These are phyloP conservation scores for Holacanthus passer DNA, from an alignment of 2,113 vertebrate genomes.

Conservation along the genomic window DNA sequence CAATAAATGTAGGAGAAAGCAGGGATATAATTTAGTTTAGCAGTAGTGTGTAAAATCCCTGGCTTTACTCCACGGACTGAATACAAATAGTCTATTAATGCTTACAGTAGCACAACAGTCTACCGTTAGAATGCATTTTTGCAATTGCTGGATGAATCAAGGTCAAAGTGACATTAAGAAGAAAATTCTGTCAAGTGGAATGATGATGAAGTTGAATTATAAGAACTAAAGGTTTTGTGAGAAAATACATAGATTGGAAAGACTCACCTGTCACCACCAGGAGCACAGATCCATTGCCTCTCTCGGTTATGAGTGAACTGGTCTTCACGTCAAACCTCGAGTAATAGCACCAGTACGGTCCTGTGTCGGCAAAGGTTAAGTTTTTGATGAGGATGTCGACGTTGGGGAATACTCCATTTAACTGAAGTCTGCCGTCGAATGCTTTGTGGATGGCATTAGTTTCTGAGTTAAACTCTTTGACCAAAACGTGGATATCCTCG, in stretches of 20 bases:
- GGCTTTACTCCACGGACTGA: too few species aligned
- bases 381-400: constrained; percentile 62
- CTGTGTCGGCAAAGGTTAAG: constrained; percentile 57
- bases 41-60: background rate
- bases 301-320: fast-evolving
- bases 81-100: background rate
- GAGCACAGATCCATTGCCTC: constrained; percentile 23
- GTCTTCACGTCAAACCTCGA: fast-evolving
- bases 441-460: fast-evolving
- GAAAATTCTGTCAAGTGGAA: background rate
- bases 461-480: fast-evolving
- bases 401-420: fast-evolving
- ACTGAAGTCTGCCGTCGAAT: background rate
- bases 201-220: background rate
- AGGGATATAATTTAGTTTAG: background rate
- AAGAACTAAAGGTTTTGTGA: background rate
- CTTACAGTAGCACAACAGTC: background rate
- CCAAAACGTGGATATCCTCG: fast-evolving
- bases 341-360: constrained; percentile 62
- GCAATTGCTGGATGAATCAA: background rate
- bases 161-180: background rate
- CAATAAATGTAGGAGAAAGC: background rate
- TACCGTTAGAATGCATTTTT: background rate
- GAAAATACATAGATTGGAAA: background rate
- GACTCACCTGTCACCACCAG: constrained; percentile 70